Evolutionary conservation across 2,888 invertebrate genomes (phyloP).

Genomic region (Lithophane socia): DNA sequence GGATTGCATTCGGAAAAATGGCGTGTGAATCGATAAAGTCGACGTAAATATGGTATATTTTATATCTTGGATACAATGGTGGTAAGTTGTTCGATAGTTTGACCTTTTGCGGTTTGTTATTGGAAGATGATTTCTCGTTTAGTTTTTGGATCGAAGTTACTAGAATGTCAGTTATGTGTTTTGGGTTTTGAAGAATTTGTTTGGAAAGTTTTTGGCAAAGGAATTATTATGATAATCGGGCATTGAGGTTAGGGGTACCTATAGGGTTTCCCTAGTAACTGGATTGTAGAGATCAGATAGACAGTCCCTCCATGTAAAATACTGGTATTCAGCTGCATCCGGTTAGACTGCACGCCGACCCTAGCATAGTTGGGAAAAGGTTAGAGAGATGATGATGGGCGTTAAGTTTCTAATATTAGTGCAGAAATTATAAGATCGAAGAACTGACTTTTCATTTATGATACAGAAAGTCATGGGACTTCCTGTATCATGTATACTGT

Average conservation of each 20-base stretch:
- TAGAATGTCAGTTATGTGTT: constrained; percentile 22
- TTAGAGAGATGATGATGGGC: too few relatives aligned
- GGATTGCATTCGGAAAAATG: constrained; percentile 77
- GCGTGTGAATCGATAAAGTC: constrained; percentile 72
- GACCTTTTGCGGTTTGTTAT: constrained; percentile 63
- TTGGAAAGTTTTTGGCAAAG: constrained; percentile 13
- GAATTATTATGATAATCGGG: constrained; percentile 21
- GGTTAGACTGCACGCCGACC: too few relatives aligned
- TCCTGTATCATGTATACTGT: too few relatives aligned
- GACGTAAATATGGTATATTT: constrained; percentile 70
- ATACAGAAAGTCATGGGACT: accelerated
- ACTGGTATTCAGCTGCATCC: too few relatives aligned
- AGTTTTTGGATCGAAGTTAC: constrained; percentile 39
- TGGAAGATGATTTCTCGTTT: constrained; percentile 41
- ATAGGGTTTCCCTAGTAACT: too few relatives aligned
- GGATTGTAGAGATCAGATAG: too few relatives aligned
- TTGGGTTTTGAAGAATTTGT: constrained; percentile 15
- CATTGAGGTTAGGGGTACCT: background rate
- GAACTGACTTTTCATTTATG: background rate
- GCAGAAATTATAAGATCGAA: background rate
- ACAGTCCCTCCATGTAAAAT: too few relatives aligned
- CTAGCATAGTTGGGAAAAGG: too few relatives aligned
- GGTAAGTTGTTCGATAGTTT: constrained; percentile 62
- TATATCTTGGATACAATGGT: constrained; percentile 61
- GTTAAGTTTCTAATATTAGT: background rate